phyloP scores from a whole-genome alignment of 2,888 invertebrate genomes.

The Sympetrum striolatum region DNA sequence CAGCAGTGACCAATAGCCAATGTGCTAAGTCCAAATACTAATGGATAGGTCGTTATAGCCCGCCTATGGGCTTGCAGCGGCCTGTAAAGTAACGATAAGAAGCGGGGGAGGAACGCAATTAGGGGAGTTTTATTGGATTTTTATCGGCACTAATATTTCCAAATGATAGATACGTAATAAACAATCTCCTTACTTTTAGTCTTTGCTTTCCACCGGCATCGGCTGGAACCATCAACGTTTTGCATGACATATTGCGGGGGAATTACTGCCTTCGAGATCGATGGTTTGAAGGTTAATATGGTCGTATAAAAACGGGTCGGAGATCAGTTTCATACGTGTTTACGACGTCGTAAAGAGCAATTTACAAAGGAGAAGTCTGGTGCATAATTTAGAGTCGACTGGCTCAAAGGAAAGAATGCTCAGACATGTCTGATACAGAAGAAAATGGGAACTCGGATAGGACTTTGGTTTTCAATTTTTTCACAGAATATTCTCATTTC shows the following conservation, averaged over 20 bases:
- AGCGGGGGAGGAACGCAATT: background rate
- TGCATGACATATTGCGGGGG: background rate
- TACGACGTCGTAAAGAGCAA: too few relatives aligned
- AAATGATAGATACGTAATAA: background rate
- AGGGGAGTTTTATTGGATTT: background rate
- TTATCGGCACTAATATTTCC: background rate
- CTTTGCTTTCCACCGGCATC: background rate
- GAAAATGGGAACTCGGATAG: too few relatives aligned
- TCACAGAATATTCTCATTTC: too few relatives aligned
- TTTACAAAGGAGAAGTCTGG: too few relatives aligned
- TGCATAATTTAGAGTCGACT: too few relatives aligned
- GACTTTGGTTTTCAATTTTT: too few relatives aligned
- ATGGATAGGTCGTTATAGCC: background rate
- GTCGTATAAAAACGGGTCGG: too few relatives aligned
- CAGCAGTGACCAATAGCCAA: constrained; percentile 6
- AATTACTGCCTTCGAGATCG: background rate
- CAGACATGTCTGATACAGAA: too few relatives aligned
- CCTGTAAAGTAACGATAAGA: constrained; percentile 14
- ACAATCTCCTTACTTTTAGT: background rate
- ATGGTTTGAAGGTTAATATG: background rate
- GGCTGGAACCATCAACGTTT: background rate
- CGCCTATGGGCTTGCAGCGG: background rate
- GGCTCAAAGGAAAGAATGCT: too few relatives aligned
- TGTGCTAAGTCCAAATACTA: constrained; percentile 6
- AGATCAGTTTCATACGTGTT: too few relatives aligned